These are phyloP conservation scores for Micromesistius poutassou DNA, from an alignment of 2,797 vertebrate species.

Conservation along the genomic window DNA sequence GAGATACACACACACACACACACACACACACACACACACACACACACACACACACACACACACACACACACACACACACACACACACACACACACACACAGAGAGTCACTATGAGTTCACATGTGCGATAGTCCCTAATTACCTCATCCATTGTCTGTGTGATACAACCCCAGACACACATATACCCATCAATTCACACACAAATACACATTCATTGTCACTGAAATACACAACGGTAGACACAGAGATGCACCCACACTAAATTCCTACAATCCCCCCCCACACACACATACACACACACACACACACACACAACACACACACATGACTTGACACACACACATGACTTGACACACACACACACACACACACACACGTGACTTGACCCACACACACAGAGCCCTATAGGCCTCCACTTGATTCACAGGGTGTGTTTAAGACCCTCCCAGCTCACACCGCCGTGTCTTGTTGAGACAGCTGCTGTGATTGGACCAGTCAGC, in stretches of 20 bases:
- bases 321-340: neutral
- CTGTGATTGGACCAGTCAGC: constrained; percentile 35
- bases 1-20: neutral
- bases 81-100: neutral
- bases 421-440: constrained; percentile 20
- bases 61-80: neutral
- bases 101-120: neutral
- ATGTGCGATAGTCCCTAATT: constrained; percentile 13
- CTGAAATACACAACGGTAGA: neutral
- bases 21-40: neutral
- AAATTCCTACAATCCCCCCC: neutral
- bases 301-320: neutral
- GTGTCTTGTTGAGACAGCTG: constrained; percentile 59
- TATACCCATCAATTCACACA: neutral
- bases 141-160: constrained; percentile 12
- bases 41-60: neutral
- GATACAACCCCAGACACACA: constrained; percentile 3
- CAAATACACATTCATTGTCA: neutral
- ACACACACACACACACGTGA: neutral
- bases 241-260: neutral
- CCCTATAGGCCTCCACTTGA: constrained; percentile 17
- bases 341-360: constrained; percentile 5
- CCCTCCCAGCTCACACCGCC: constrained; percentile 42
- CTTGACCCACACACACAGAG: neutral
- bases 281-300: constrained; percentile 5